Evolutionary conservation across 2,797 vertebrate genomes (phyloP), one percentile per base, ranked within the genome.

Genomic region (Acrocephalus scirpaceus): DNA sequence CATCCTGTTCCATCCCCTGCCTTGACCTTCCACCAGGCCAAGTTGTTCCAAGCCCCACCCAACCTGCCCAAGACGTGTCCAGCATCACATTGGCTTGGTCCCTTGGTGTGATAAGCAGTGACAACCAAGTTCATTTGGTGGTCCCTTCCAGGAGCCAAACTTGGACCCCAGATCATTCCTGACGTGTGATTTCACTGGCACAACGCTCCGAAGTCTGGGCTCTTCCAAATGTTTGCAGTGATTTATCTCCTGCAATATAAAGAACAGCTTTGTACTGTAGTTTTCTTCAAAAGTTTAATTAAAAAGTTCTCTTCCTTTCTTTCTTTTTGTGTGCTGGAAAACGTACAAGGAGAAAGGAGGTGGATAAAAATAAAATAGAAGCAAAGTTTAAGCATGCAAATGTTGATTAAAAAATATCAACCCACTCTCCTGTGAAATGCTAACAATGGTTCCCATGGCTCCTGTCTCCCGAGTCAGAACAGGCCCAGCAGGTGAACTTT

Each of bases 361-460:
- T 21, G 94, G 82, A 88, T 91, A 95, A 95, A 95, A 96, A 96
- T 95, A 95, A 96, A 92, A 79, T 11, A 64, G 92, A 89, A 90
- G 70, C 14, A 13, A 83, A 92, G 71, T 91, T 88, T 80, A 92
- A 78, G 58, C 61, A 77, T 86, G 93, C 75, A 88, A 95, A 97
- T 95, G 93, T 96, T 95, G 95, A 95, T 95, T 93, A 91, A 91
- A 96, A 96, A 95, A 89, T 80, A 92, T 50, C 88, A 95, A 34
- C 91, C 93, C 94, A 71, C 94, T 95, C 83, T 79, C 2, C 66
- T 78, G 87, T 70, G 83, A 88, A 92, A 42, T 20, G 62, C 66
- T 95, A 95, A 94, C 90, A 97, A 92, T 90, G 93, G 94, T 95
- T 95, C 94, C 96, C 83, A 93, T 97, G 92, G 93, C 88, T 91